Conservation (phyloP, 2,113 vertebrate genomes). For the Gallinago media region DNA sequence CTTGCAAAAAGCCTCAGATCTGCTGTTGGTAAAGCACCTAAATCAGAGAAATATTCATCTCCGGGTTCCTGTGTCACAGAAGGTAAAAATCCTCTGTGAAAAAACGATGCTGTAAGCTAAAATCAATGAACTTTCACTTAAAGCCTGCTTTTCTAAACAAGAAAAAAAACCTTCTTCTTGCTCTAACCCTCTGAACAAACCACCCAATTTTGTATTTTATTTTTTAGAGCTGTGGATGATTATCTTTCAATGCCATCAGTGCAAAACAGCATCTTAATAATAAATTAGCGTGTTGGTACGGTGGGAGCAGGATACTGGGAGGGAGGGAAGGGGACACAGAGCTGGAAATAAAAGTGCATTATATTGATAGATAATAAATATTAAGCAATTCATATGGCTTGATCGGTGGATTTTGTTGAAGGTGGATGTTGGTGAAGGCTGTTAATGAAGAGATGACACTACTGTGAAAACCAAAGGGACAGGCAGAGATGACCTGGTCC, state of each 20-base stretch:
- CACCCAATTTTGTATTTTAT: neutral
- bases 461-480: too few relatives aligned
- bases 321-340: neutral
- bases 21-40: neutral
- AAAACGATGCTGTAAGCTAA: neutral
- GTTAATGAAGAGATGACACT: fast-evolving
- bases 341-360: neutral
- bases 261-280: too few relatives aligned
- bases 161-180: neutral
- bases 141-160: neutral
- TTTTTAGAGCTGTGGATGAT: neutral
- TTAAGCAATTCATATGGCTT: neutral
- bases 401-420: neutral
- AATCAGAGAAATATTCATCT: neutral
- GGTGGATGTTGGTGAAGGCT: neutral
- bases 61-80: neutral
- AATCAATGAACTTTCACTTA: neutral
- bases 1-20: neutral
- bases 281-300: fast-evolving
- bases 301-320: too few relatives aligned
- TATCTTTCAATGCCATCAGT: neutral
- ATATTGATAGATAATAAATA: neutral
- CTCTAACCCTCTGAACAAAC: neutral
- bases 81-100: neutral
- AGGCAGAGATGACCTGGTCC: neutral